Conservation (phyloP, 2,113 vertebrate genomes). For the Tragelaphus scriptus region DNA sequence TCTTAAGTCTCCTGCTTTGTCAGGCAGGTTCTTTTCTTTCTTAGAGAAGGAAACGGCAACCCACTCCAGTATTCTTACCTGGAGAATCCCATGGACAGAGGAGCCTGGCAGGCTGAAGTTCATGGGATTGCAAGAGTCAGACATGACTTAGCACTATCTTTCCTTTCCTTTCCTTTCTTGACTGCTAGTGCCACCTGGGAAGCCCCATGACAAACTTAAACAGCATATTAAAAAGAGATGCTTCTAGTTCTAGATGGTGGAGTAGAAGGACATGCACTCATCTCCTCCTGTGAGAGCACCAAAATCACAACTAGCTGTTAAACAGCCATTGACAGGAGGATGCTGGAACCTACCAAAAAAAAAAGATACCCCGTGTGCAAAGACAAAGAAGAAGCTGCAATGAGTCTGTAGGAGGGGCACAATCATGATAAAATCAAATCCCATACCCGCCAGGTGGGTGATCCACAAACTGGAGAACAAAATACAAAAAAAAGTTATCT, state of each 20-base stretch:
- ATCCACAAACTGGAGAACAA: neutral
- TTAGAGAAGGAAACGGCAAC: neutral
- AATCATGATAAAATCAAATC: neutral
- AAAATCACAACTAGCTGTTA: neutral
- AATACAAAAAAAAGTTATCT: neutral
- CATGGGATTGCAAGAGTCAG: neutral
- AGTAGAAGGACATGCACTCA: neutral
- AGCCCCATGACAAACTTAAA: neutral
- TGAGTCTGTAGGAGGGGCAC: neutral
- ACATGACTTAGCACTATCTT: neutral
- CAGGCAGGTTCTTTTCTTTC: neutral
- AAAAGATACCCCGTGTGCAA: neutral
- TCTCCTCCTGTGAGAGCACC: neutral
- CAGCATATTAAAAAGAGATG: neutral
- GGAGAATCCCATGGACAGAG: neutral
- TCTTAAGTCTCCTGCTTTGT: neutral
- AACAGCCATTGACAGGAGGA: neutral
- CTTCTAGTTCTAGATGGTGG: neutral
- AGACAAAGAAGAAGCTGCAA: neutral
- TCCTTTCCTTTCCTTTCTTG: neutral
- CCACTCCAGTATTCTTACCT: neutral
- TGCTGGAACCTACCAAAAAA: neutral
- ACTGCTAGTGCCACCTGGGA: neutral
- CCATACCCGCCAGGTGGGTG: neutral
- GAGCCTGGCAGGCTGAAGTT: neutral